Evolutionary conservation across 2,797 vertebrate species (phyloP), one percentile per base, ranked within the genome.

Genomic region (Paedocypris micromegethes): DNA sequence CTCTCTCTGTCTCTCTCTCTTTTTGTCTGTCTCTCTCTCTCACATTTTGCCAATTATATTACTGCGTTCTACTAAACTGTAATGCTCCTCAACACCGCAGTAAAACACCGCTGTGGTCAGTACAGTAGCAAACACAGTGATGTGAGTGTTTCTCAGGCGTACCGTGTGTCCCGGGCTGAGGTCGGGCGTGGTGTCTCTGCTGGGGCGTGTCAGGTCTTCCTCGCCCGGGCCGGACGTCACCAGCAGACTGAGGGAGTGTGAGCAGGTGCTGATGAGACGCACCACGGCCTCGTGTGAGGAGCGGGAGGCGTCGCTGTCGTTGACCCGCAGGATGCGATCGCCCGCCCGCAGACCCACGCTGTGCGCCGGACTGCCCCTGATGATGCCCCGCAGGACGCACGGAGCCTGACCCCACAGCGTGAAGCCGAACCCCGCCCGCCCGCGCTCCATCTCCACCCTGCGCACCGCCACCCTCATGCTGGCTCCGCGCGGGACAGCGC

Each of bases 371-470:
- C 96, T 95, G 45, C 92, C 94, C 58, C 94, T 89, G 82, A 97
- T 81, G 79, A 98, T 94, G 23, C 93, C 88, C 64, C 92, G 92
- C 66, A 98, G 84, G 64, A 95, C 66, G 78, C 95, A 98, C 0
- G 96, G 96, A 7, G 90, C 89, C 81, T 98, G 94, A 37, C 94
- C 96, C 0, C 92, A 85, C 40, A 98, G 89, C 5, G 94, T 97
- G 62, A 98, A 98, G 0, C 96, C 96, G 47, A 97, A 98, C 64
- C 96, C 96, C 1, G 92, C 84, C 54, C 92, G 89, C 8, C 96
- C 92, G 43, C 95, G 89, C 41, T 91, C 89, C 52, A 98, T 83
- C 81, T 97, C 93, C 73, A 98, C 92, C 0, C 83, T 88, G 78
- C 91, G 88, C 67, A 93, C 77, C 2, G 90, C 87, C 1, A 85